A percentile compares a stretch with the other conserved stretches of the same genome.
Conservation (phyloP, 2,113 vertebrate species). For the Mustela lutreola region DNA sequence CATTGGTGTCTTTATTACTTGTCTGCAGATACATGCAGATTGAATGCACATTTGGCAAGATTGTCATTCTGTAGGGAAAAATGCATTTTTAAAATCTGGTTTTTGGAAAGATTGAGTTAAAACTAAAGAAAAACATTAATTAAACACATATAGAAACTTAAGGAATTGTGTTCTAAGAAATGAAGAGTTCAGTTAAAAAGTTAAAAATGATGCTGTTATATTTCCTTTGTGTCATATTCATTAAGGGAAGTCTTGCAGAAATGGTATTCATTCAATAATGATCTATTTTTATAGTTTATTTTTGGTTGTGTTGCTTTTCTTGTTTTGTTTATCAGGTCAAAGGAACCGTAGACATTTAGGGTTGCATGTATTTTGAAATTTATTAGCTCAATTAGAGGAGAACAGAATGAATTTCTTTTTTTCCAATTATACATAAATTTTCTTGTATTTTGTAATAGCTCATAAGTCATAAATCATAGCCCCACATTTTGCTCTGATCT, state of each 20-base stretch:
- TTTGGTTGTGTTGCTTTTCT: conserved; percentile 82
- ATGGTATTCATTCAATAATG: conserved; percentile 85
- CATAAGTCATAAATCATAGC: conserved; percentile 80
- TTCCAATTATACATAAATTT: conserved; percentile 82
- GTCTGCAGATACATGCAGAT: conserved; percentile 88
- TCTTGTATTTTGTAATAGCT: conserved; percentile 81
- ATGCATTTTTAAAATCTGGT: neutral
- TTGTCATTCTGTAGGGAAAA: conserved; percentile 76
- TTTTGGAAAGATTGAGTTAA: conserved; percentile 78
- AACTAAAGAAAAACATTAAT: conserved; percentile 77
- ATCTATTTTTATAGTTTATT: conserved; percentile 88
- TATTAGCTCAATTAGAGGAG: conserved; percentile 84
- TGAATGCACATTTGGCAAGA: conserved; percentile 82
- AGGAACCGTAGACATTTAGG: conserved; percentile 75
- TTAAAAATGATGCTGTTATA: conserved; percentile 66
- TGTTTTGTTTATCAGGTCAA: conserved; percentile 85
- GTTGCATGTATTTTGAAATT: conserved; percentile 76
- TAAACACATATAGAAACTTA: conserved; percentile 74
- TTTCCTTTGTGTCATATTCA: conserved; percentile 85
- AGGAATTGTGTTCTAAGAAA: conserved; percentile 81
- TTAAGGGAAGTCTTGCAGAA: conserved; percentile 84
- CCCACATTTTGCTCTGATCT: conserved; percentile 56
- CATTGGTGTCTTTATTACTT: conserved; percentile 87
- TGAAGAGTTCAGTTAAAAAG: conserved; percentile 76
- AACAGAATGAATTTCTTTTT: conserved; percentile 81